Evolutionary conservation across 2,888 invertebrate genomes (phyloP).

Genomic region (Agelastica alni): DNA sequence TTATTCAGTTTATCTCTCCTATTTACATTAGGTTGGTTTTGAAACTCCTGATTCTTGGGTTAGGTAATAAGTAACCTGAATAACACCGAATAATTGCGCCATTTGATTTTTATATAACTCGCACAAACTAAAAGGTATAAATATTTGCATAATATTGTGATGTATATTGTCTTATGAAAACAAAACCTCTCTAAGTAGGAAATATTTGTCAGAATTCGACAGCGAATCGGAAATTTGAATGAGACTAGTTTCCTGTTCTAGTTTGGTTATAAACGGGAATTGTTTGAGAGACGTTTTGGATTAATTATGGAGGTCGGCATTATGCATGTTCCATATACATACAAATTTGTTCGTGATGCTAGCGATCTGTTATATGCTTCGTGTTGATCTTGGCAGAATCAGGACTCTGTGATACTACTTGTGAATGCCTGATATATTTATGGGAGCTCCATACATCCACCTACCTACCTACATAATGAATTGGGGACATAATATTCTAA

Average conservation of each 20-base stretch:
- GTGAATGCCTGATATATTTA: background rate
- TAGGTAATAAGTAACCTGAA: too few relatives aligned
- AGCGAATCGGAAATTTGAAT: background rate
- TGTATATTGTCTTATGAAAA: background rate
- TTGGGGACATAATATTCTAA: too few relatives aligned
- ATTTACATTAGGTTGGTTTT: too few relatives aligned
- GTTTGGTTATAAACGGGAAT: constrained; percentile 17
- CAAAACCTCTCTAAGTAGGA: background rate
- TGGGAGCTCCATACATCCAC: too few relatives aligned
- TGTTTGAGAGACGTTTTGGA: constrained; percentile 18
- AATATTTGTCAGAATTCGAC: background rate
- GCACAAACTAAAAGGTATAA: too few relatives aligned
- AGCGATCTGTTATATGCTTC: constrained; percentile 4
- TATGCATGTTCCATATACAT: constrained; percentile 10
- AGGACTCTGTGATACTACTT: background rate
- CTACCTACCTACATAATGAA: background rate
- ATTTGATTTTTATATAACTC: too few relatives aligned
- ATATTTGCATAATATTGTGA: too few relatives aligned
- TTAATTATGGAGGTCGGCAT: constrained; percentile 17
- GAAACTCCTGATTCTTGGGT: too few relatives aligned
- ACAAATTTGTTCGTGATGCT: constrained; percentile 1
- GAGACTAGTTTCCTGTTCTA: constrained; percentile 13
- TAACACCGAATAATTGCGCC: too few relatives aligned
- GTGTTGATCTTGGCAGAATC: constrained; percentile 4
- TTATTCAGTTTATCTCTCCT: too few relatives aligned